Percentiles rank a stretch among this genome's conserved stretches.
These are phyloP conservation scores for Philonicus albiceps DNA, from an alignment of 2,888 invertebrate species.

Conservation along the genomic window DNA sequence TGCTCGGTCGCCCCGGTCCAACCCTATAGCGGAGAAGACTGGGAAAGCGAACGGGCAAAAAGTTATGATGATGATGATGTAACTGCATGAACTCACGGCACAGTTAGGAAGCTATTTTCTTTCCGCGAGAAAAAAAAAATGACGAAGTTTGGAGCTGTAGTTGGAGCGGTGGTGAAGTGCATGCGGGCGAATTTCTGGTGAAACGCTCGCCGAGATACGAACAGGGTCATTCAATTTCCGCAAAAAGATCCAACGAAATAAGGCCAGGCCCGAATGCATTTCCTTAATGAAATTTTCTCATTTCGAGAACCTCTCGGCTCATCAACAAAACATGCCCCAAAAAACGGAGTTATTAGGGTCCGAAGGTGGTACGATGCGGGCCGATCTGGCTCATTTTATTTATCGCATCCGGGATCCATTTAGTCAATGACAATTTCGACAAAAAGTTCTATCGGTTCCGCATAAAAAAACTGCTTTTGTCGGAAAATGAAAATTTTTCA, in stretches of 20 bases:
- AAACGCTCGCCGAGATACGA: neutral
- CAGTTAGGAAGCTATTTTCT: slow-evolving; percentile 27
- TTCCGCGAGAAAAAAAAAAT: neutral
- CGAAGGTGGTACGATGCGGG: neutral
- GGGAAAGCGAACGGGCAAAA: neutral
- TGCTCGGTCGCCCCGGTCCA: neutral
- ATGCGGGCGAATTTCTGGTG: neutral
- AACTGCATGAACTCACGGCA: slow-evolving; percentile 31
- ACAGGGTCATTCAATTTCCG: slow-evolving; percentile 33
- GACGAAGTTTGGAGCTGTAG: neutral
- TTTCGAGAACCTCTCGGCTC: slow-evolving; percentile 8
- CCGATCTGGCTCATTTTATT: slow-evolving; percentile 19
- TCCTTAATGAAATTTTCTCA: slow-evolving; percentile 40
- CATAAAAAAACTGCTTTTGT: neutral
- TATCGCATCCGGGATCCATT: slow-evolving; percentile 39
- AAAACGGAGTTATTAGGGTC: neutral
- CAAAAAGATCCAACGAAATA: slow-evolving; percentile 8
- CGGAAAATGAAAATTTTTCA: slow-evolving; percentile 1
- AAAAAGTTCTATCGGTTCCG: neutral
- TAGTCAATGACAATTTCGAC: slow-evolving; percentile 37
- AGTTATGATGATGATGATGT: slow-evolving; percentile 25
- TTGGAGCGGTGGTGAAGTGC: neutral
- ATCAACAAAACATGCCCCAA: slow-evolving; percentile 29
- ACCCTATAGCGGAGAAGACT: neutral
- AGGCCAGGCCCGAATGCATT: slow-evolving; percentile 30